phyloP scores from a whole-genome alignment of 2,888 invertebrate genomes.

The Mayetiola destructor region DNA sequence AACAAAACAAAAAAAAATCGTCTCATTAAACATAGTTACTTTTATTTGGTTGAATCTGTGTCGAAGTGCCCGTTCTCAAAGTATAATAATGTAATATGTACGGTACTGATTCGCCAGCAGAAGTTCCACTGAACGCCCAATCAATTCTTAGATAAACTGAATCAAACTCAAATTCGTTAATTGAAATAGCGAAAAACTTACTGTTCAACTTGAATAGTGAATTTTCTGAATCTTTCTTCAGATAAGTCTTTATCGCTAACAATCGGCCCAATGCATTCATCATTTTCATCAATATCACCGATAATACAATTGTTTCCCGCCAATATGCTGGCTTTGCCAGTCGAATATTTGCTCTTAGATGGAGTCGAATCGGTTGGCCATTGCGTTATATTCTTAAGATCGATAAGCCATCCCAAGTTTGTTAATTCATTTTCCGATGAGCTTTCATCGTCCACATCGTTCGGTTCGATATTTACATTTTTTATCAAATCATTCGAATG shows the following conservation, averaged over 20 bases:
- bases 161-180: neutral
- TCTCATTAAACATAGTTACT: no score
- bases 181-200: no score
- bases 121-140: no score
- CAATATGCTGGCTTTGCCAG: constrained; percentile 23
- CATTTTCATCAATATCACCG: constrained; percentile 8
- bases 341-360: constrained; percentile 16
- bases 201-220: constrained; percentile 31
- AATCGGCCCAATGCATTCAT: neutral
- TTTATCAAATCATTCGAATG: neutral
- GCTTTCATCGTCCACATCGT: constrained; percentile 19
- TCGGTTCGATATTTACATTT: neutral
- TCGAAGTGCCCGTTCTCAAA: no score
- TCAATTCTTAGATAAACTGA: neutral
- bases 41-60: no score
- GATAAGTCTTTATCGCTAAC: constrained; percentile 26
- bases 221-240: constrained; percentile 29
- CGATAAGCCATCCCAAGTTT: constrained; percentile 31
- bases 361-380: constrained; percentile 23
- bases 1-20: constrained; percentile 3
- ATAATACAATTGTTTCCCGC: constrained; percentile 19
- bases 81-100: no score
- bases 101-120: no score
- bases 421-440: constrained; percentile 30
- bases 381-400: constrained; percentile 29